These are phyloP conservation scores for Thunnus thynnus DNA, from an alignment of 2,113 vertebrate genomes.

Conservation along the genomic window DNA sequence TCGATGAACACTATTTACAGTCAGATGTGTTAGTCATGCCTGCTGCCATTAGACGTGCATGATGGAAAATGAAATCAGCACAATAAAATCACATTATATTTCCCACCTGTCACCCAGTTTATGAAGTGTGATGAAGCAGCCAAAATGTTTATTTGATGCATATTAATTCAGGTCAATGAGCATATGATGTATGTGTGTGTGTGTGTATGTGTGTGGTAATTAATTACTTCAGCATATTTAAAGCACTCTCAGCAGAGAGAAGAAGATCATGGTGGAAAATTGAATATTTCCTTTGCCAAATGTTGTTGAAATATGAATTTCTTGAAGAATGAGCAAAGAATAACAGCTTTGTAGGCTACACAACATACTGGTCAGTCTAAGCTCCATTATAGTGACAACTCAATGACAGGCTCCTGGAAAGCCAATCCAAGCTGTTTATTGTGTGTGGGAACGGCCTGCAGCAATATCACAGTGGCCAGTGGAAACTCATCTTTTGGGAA, in stretches of 20 bases:
- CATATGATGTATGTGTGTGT: constrained; percentile 6
- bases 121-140: constrained; percentile 30
- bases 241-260: constrained; percentile 2
- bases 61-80: constrained; percentile 19
- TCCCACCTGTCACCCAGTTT: constrained; percentile 47
- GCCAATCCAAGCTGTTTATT: constrained; percentile 17
- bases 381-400: constrained; percentile 40
- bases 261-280: background rate
- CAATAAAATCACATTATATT: constrained; percentile 38
- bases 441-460: constrained; percentile 42
- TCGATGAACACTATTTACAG: constrained; percentile 13
- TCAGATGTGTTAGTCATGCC: background rate
- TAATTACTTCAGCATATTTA: constrained; percentile 7
- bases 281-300: background rate
- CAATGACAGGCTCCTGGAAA: constrained; percentile 34
- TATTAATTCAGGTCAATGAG: constrained; percentile 57
- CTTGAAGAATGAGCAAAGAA: constrained; percentile 18
- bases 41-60: constrained; percentile 11
- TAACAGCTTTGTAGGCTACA: constrained; percentile 25
- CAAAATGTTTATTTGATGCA: constrained; percentile 46
- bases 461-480: constrained; percentile 21
- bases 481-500: constrained; percentile 28
- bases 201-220: constrained; percentile 6
- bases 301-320: constrained; percentile 9
- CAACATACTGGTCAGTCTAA: constrained; percentile 11